phyloP scores from a whole-genome alignment of 2,888 invertebrate species.

The Leptinotarsa tumamoca region DNA sequence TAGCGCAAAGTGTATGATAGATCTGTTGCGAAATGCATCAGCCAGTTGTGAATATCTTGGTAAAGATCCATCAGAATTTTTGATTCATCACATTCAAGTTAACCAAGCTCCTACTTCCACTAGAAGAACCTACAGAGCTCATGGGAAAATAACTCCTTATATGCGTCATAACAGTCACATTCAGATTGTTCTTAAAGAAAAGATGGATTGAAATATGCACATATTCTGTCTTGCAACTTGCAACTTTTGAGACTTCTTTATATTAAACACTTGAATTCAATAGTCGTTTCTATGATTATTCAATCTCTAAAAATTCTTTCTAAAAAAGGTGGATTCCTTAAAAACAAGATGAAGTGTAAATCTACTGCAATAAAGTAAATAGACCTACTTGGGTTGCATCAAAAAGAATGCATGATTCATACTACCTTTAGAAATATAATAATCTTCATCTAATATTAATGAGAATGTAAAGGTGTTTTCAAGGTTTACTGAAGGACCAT shows the following conservation, averaged over 20 bases:
- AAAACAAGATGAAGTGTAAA: too few relatives aligned
- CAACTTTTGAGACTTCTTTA: neutral
- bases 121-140: slow-evolving; percentile 85
- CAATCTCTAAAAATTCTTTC: too few relatives aligned
- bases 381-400: too few relatives aligned
- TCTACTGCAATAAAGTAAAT: too few relatives aligned
- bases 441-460: too few relatives aligned
- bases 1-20: slow-evolving; percentile 82
- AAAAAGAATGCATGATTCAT: too few relatives aligned
- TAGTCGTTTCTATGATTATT: too few relatives aligned
- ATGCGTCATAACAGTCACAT: slow-evolving; percentile 88
- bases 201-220: slow-evolving; percentile 50
- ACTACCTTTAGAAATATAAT: too few relatives aligned
- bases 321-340: too few relatives aligned
- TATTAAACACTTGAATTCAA: neutral
- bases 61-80: slow-evolving; percentile 80
- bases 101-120: slow-evolving; percentile 83
- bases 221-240: neutral
- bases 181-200: slow-evolving; percentile 81
- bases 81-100: slow-evolving; percentile 84
- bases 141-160: slow-evolving; percentile 87
- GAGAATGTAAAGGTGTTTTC: too few relatives aligned
- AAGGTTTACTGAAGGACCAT: too few relatives aligned
- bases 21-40: slow-evolving; percentile 83
- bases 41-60: slow-evolving; percentile 85